phyloP scores from a whole-genome alignment of 2,113 vertebrate genomes.

The Boleophthalmus pectinirostris region DNA sequence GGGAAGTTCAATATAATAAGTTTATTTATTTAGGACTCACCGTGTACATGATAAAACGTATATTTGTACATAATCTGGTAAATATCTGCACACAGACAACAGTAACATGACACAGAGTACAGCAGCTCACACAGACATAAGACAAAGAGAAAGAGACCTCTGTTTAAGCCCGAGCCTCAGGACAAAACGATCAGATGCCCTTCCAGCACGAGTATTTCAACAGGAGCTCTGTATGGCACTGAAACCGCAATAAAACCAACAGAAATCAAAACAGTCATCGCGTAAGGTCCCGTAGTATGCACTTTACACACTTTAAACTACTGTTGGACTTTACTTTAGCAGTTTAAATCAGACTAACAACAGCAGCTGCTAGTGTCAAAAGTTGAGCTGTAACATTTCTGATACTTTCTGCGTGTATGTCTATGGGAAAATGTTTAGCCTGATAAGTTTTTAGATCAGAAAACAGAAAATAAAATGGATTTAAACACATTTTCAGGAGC shows the following conservation, averaged over 20 bases:
- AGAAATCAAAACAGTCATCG: not conserved
- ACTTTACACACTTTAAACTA: not conserved
- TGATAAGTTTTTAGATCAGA: no score
- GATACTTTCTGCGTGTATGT: no score
- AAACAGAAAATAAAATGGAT: no score
- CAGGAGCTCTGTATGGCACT: not conserved
- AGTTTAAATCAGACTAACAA: no score
- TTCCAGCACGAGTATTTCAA: no score
- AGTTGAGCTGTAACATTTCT: not conserved
- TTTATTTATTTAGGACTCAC: not conserved
- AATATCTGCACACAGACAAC: conserved; percentile 45
- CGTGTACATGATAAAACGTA: conserved; percentile 16
- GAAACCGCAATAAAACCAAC: not conserved
- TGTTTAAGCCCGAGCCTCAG: not conserved
- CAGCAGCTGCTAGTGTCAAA: not conserved
- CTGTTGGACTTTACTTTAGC: no score
- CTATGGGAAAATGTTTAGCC: no score
- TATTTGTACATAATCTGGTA: conserved; percentile 43
- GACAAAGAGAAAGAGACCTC: conserved; percentile 42
- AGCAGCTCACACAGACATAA: conserved; percentile 21
- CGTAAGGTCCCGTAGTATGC: not conserved
- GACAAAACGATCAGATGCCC: not conserved
- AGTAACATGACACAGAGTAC: not conserved
- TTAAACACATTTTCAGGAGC: no score
- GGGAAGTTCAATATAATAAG: not conserved